Evolutionary conservation across 1,140 invertebrate genomes (phyloP), one percentile per base, ranked within the genome.

Genomic region (Drosophila rufa): DNA sequence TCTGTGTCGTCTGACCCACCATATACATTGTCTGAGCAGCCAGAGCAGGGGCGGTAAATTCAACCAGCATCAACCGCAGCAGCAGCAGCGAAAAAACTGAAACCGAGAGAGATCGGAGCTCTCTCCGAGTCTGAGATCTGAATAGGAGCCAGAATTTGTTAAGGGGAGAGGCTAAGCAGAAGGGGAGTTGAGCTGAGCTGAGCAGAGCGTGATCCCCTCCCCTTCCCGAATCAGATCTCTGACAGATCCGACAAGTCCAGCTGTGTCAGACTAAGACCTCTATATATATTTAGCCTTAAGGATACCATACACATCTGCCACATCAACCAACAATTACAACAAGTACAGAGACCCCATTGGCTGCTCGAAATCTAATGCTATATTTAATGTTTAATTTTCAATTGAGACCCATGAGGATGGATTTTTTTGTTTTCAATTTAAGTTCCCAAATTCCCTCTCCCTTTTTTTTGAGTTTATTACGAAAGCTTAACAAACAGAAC

Each of bases 1-100:
- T 47, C 67, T 47, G 30, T 70, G 57, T 80, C 38, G 43, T 62
- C 33, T 61, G 66, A 66, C 68, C 40, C 43, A n/a, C 15, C 40
- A 42, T n/a, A 36, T n/a, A 36, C 30, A 74, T 81, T 68, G 73
- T 77, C 59, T 81, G 74, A 67, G 55, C 82, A 80, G 82, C 62
- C 65, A 58, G 45, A 57, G 60, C 75, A 77, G 64, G 67, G 75
- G 46, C 59, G 76, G 59, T 81, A 85, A 56, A 69, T 56, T 56
- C 53, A 69, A 74, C 42, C 25, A 60, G 42, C 80, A 79, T n/a
- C 80, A 79, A 46, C 67, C 71, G 12, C 77, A 61, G 40, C 70
- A 84, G 27, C 71, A 59, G 55, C 66, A 80, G 42, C 70, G 70
- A 46, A 69, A 48, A 38, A 67, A 33, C 33, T 36, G 33, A 30